Percentiles rank a stretch among this genome's conserved stretches.
Evolutionary conservation across 1,140 invertebrate genomes (phyloP).

Genomic region (Diabrotica undecimpunctata): DNA sequence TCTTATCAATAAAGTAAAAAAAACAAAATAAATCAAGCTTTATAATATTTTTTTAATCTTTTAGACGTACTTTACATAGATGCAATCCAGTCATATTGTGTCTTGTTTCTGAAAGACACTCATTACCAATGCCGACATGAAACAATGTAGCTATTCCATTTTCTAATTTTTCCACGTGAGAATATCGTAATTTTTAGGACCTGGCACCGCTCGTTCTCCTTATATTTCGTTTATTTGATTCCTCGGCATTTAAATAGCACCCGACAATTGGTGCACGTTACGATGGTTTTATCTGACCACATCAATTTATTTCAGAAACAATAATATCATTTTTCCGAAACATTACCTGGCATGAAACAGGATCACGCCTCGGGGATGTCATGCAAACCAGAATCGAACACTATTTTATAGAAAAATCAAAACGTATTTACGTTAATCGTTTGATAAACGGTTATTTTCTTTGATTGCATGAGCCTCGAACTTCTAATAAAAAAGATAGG

Average conservation of each 20-base stretch:
- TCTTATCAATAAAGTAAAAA: too few species aligned
- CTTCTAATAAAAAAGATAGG: too few species aligned
- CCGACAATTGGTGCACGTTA: slow-evolving; percentile 23
- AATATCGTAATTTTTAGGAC: neutral
- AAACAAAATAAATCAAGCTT: too few species aligned
- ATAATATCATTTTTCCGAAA: slow-evolving; percentile 17
- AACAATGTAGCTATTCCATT: too few species aligned
- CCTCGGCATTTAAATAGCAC: slow-evolving; percentile 11
- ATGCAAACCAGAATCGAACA: slow-evolving; percentile 11
- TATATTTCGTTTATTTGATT: slow-evolving; percentile 2
- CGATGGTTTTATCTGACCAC: slow-evolving; percentile 26
- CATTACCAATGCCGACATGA: too few species aligned
- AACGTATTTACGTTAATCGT: too few species aligned
- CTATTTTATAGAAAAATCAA: neutral
- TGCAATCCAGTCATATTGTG: too few species aligned
- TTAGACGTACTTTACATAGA: too few species aligned
- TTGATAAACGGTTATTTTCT: neutral
- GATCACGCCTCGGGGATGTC: slow-evolving; percentile 23
- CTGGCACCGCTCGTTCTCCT: neutral
- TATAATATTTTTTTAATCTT: too few species aligned
- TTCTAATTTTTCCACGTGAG: too few species aligned
- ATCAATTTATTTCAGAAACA: slow-evolving; percentile 30
- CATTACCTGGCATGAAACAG: slow-evolving; percentile 23
- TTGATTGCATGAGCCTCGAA: neutral
- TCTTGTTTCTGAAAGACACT: too few species aligned